Conservation (phyloP, 2,888 invertebrate species). For the Liodrosophila aerea region DNA sequence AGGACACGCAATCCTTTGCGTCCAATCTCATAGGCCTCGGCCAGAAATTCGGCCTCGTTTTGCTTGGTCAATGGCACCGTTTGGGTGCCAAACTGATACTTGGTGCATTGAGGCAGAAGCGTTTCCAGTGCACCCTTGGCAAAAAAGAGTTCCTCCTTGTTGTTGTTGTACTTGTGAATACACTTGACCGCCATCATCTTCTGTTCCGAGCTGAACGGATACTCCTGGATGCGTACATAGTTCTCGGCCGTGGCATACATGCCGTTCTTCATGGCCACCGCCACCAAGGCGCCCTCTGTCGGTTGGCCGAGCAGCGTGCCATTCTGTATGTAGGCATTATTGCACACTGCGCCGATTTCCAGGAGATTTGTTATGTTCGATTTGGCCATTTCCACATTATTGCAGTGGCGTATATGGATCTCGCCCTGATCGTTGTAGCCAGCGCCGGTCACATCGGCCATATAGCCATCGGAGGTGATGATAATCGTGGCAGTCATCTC, state of each 20-base stretch:
- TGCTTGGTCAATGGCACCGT: conserved; percentile 88
- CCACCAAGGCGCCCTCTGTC: conserved; percentile 97
- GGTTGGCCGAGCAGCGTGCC: conserved; percentile 95
- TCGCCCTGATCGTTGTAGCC: conserved; percentile 95
- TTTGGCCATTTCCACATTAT: conserved; percentile 87
- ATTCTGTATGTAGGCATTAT: conserved; percentile 95
- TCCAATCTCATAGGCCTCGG: conserved; percentile 93
- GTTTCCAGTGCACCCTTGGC: conserved; percentile 98
- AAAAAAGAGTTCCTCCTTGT: conserved; percentile 91
- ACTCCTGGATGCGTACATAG: conserved; percentile 94
- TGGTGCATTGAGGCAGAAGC: conserved; percentile 92
- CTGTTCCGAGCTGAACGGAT: conserved; percentile 98
- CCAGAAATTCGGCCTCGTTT: conserved; percentile 91
- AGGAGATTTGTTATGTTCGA: conserved; percentile 89
- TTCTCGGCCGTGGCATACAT: conserved; percentile 91
- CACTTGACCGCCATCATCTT: conserved; percentile 99
- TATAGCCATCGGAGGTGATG: conserved; percentile 94
- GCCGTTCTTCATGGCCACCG: conserved; percentile 95
- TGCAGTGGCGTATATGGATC: conserved; percentile 90
- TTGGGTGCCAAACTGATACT: conserved; percentile 89
- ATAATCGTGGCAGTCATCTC: conserved; percentile 99
- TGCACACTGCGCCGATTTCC: conserved; percentile 96
- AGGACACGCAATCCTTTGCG: conserved; percentile 93
- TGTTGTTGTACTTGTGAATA: conserved; percentile 89
- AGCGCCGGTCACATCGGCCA: conserved; percentile 93